Conservation (phyloP, 2,113 vertebrate species). For the Podarcis muralis region DNA sequence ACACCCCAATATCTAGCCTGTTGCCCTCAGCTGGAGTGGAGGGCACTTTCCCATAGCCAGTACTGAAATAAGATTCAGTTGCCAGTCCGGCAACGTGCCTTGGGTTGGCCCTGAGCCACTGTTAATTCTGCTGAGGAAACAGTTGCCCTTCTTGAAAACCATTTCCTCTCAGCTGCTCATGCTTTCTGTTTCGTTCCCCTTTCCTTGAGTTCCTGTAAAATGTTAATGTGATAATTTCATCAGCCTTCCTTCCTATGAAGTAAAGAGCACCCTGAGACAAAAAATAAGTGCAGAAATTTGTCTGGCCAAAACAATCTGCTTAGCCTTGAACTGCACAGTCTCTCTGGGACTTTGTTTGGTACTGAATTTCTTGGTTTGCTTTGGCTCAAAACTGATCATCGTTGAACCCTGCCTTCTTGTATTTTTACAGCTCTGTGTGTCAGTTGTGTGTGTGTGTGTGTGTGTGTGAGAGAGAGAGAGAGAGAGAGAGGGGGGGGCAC, state of each 20-base stretch:
- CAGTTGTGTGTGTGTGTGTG: not conserved
- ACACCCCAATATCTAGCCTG: too few relatives aligned
- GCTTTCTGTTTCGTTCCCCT: slow-evolving; percentile 16
- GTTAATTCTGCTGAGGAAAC: rapidly evolving
- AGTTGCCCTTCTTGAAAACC: slow-evolving; percentile 10
- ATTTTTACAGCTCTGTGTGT: slow-evolving; percentile 38
- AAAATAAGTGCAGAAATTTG: slow-evolving; percentile 22
- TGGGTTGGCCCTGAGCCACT: too few relatives aligned
- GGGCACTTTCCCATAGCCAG: too few relatives aligned
- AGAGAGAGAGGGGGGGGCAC: not conserved
- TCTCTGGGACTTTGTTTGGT: slow-evolving; percentile 38
- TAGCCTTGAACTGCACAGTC: slow-evolving; percentile 40
- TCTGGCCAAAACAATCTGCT: slow-evolving; percentile 30
- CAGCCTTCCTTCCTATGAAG: slow-evolving; percentile 32
- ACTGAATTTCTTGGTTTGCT: slow-evolving; percentile 44
- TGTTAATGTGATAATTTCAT: slow-evolving; percentile 52
- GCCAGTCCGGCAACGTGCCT: too few relatives aligned
- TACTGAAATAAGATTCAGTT: too few relatives aligned
- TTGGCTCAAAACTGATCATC: slow-evolving; percentile 49
- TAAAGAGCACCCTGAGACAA: slow-evolving; percentile 42
- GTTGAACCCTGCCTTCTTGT: slow-evolving; percentile 49
- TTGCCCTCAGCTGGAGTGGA: too few relatives aligned
- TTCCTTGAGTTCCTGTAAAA: slow-evolving; percentile 35
- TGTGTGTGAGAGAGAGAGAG: not conserved
- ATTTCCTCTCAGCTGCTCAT: not conserved